Conservation (phyloP, 2,797 vertebrate genomes). For the Synaphobranchus kaupii region DNA sequence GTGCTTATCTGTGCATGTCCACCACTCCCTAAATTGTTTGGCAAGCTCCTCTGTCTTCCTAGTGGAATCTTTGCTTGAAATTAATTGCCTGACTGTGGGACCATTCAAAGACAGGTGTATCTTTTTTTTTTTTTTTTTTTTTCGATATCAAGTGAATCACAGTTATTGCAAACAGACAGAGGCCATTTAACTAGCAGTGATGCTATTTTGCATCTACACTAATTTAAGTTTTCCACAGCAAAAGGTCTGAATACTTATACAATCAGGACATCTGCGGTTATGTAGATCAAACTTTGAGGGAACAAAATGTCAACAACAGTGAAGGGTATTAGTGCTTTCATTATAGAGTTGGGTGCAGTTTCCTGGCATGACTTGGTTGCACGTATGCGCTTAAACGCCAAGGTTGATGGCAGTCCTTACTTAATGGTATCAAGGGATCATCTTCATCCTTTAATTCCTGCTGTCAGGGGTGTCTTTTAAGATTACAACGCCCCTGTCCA, state of each 20-base stretch:
- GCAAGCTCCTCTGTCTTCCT: background rate
- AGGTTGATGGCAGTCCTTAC: background rate
- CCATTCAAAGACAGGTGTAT: background rate
- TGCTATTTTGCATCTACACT: background rate
- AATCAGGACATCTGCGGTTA: background rate
- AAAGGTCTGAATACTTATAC: background rate
- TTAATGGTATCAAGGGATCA: background rate
- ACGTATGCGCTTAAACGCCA: background rate
- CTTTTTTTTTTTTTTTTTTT: background rate
- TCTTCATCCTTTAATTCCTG: conserved; percentile 1
- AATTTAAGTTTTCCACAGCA: background rate
- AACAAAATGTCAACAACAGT: background rate
- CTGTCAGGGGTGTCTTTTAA: background rate
- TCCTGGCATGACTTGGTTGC: background rate
- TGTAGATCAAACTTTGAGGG: too few species aligned
- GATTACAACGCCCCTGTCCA: background rate
- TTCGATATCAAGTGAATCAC: background rate
- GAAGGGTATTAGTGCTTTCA: background rate
- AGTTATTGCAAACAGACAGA: background rate
- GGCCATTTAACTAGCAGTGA: background rate
- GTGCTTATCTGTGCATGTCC: too few species aligned
- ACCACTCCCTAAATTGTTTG: background rate
- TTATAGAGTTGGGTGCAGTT: background rate
- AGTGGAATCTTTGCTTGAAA: background rate
- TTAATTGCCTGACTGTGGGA: background rate